Evolutionary conservation across 2,888 invertebrate genomes (phyloP).

Genomic region (Meloe dianella): DNA sequence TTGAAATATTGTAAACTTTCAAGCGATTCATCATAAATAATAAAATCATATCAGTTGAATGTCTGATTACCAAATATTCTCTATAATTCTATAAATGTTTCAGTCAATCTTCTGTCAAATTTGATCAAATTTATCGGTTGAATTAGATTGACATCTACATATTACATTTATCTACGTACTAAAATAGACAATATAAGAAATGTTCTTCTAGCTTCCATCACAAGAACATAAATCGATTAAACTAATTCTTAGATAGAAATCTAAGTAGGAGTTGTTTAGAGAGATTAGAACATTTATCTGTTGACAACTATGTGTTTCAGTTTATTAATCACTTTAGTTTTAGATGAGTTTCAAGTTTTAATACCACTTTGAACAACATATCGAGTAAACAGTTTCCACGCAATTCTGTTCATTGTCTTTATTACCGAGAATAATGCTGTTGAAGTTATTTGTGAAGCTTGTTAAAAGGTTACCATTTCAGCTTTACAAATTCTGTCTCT

Average conservation of each 20-base stretch:
- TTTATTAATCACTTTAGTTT: constrained; percentile 28
- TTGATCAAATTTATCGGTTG: background rate
- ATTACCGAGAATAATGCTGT: background rate
- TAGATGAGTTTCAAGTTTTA: constrained; percentile 32
- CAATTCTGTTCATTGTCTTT: constrained; percentile 23
- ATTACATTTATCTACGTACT: background rate
- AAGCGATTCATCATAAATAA: background rate
- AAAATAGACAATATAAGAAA: background rate
- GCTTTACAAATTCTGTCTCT: too few species aligned
- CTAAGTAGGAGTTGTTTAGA: background rate
- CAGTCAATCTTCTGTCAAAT: constrained; percentile 2
- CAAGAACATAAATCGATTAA: background rate
- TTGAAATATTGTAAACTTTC: background rate
- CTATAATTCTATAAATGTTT: background rate
- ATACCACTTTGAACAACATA: constrained; percentile 25
- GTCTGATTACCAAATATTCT: constrained; percentile 5
- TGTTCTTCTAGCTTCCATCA: constrained; percentile 6
- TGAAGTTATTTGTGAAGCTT: too few species aligned
- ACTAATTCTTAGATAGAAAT: background rate
- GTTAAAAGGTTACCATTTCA: too few species aligned
- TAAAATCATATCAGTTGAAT: background rate
- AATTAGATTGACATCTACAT: constrained; percentile 1
- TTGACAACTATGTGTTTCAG: constrained; percentile 28
- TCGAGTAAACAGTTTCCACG: constrained; percentile 29
- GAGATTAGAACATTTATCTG: background rate